A percentile compares a stretch with the other conserved stretches of the same genome.
phyloP scores from a whole-genome alignment of 2,113 vertebrate species.

The Xiphophorus maculatus region DNA sequence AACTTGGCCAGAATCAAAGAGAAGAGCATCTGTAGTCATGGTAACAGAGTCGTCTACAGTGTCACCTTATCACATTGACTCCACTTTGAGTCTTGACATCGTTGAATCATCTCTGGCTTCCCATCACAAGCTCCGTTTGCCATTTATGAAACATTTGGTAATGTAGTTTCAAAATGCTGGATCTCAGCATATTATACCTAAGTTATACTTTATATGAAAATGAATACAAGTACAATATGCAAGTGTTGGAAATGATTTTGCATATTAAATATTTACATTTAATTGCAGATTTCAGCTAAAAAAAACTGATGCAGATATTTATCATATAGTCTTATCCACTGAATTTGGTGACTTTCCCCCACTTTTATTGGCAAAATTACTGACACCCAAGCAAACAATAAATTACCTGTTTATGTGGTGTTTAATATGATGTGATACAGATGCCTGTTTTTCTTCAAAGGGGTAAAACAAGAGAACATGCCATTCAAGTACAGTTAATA shows the following conservation, averaged over 20 bases:
- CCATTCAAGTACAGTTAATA: too few relatives aligned
- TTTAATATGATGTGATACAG: too few relatives aligned
- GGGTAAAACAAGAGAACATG: too few relatives aligned
- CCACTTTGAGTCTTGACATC: background rate
- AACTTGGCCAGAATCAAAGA: background rate
- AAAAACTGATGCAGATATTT: background rate
- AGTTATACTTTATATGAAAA: background rate
- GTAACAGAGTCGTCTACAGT: background rate
- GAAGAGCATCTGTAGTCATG: constrained; percentile 5
- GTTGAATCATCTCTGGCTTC: background rate
- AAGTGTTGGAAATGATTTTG: background rate
- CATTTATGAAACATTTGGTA: background rate
- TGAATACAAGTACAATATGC: background rate
- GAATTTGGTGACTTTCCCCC: background rate
- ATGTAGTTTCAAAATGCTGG: background rate
- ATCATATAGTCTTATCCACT: background rate
- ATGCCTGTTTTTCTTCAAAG: too few relatives aligned
- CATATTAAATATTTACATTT: background rate
- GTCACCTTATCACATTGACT: background rate
- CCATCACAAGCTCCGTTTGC: background rate
- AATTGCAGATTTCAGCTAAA: background rate
- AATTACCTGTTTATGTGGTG: too few relatives aligned
- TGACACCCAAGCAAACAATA: too few relatives aligned
- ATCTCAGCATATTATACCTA: background rate
- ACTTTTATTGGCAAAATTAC: too few relatives aligned